These are phyloP conservation scores for Hippocampus abdominalis DNA, from an alignment of 2,113 vertebrate genomes.

Conservation along the genomic window DNA sequence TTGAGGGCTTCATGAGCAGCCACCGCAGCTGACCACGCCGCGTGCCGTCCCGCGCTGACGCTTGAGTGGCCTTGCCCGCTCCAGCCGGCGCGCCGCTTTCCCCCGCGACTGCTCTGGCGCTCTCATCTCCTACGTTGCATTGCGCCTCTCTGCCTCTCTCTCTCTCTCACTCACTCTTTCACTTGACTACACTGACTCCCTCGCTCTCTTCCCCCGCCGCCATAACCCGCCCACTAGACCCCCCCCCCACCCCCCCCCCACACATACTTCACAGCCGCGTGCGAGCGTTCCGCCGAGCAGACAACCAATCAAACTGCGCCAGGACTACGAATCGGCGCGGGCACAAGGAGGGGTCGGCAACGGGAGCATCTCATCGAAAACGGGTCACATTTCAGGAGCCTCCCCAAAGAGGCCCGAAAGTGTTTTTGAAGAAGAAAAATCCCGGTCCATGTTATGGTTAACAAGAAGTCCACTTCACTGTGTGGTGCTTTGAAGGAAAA, in stretches of 20 bases:
- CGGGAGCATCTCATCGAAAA: background rate
- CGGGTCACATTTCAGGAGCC: too few relatives aligned
- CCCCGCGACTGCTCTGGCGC: conserved; percentile 42
- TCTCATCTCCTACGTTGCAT: conserved; percentile 18
- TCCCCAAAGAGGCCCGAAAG: too few relatives aligned
- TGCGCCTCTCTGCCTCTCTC: conserved; percentile 12
- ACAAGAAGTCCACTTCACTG: too few relatives aligned
- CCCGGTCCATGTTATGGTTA: too few relatives aligned
- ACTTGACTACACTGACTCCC: conserved; percentile 14
- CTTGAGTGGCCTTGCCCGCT: conserved; percentile 70
- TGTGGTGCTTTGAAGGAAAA: too few relatives aligned
- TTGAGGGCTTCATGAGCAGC: conserved; percentile 67
- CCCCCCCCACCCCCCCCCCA: conserved; percentile 27
- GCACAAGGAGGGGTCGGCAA: background rate
- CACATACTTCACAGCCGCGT: conserved; percentile 54
- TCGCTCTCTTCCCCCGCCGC: background rate
- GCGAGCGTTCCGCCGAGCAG: conserved; percentile 30
- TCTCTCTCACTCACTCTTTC: conserved; percentile 24
- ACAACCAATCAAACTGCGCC: conserved; percentile 9
- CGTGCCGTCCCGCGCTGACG: conserved; percentile 44
- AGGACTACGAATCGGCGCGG: background rate
- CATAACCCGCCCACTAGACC: conserved; percentile 27
- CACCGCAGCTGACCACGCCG: conserved; percentile 65
- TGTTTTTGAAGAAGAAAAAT: too few relatives aligned
- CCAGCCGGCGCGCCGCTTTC: conserved; percentile 45